These are phyloP conservation scores for Mesocricetus auratus DNA, from an alignment of 2,113 vertebrate genomes.

Conservation along the genomic window DNA sequence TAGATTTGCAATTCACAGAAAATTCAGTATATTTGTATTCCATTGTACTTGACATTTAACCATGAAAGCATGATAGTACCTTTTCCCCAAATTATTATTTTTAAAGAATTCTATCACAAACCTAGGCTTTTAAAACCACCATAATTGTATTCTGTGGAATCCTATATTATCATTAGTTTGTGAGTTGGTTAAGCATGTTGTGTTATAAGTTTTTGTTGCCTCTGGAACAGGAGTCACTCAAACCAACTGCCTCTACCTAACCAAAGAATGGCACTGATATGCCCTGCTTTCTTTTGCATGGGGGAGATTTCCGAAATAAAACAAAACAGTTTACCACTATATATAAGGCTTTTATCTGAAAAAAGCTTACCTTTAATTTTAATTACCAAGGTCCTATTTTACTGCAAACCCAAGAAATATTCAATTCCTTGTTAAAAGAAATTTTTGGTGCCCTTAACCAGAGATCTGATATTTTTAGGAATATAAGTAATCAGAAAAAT, in stretches of 20 bases:
- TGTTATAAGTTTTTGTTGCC: neutral
- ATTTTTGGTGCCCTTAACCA: neutral
- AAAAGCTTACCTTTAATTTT: neutral
- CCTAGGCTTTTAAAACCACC: neutral
- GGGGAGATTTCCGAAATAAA: neutral
- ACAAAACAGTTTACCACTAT: neutral
- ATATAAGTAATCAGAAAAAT: neutral
- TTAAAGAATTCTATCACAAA: neutral
- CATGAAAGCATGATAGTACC: neutral
- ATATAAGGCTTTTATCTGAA: neutral
- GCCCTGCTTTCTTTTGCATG: neutral
- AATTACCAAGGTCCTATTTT: neutral
- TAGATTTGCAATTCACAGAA: neutral
- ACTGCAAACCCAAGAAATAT: neutral
- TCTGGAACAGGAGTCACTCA: neutral
- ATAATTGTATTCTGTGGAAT: fast-evolving
- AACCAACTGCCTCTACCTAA: neutral
- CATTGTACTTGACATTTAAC: neutral
- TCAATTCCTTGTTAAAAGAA: neutral
- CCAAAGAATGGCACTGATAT: too few species aligned
- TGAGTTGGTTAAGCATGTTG: neutral
- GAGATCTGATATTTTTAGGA: neutral
- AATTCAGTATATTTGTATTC: neutral
- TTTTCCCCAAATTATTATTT: neutral
- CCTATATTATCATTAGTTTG: neutral